Evolutionary conservation across 2,797 vertebrate species (phyloP).

Genomic region (Trichosurus vulpecula): DNA sequence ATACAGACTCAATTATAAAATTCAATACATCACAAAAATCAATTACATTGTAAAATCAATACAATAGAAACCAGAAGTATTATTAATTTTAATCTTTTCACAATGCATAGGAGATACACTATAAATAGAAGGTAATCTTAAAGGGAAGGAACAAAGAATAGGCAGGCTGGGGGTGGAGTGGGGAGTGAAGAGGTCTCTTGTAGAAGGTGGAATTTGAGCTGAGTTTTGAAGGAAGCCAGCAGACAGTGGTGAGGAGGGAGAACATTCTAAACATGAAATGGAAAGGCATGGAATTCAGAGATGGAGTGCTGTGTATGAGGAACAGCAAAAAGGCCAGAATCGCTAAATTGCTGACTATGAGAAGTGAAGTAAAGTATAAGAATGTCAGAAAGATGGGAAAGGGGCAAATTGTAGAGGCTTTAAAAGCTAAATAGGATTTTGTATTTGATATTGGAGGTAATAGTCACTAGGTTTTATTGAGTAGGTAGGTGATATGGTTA

Average conservation of each 20-base stretch:
- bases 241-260: not conserved
- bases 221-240: not conserved
- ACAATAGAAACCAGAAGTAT: not conserved
- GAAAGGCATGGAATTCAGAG: not conserved
- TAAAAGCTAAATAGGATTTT: not conserved
- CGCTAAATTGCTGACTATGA: not conserved
- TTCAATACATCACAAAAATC: not conserved
- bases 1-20: not conserved
- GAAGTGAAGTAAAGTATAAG: not conserved
- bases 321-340: not conserved
- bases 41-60: not conserved
- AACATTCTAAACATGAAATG: not conserved
- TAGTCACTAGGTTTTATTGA: not conserved
- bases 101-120: not conserved
- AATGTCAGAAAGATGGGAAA: not conserved
- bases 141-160: not conserved
- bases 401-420: not conserved
- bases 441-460: not conserved
- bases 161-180: not conserved
- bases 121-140: not conserved
- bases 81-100: not conserved
- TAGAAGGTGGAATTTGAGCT: not conserved
- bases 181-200: not conserved
- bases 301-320: not conserved
- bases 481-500: too few relatives aligned